Evolutionary conservation across 1,140 invertebrate genomes (phyloP).

Genomic region (Drosophila nebulosa): DNA sequence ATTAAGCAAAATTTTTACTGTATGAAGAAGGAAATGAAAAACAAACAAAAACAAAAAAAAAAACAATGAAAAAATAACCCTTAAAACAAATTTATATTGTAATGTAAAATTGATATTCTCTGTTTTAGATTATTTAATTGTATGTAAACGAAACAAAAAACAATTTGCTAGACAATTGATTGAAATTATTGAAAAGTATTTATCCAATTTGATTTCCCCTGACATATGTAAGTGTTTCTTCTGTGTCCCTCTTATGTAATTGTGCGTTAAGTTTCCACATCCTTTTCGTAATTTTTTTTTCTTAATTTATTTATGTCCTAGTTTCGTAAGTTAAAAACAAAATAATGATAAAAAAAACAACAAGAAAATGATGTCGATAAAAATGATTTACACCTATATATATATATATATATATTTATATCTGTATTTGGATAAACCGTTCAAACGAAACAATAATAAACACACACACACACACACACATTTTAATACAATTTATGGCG

Average conservation of each 20-base stretch:
- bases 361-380: not conserved
- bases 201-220: not conserved
- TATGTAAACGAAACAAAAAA: not conserved
- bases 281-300: conserved; percentile 10
- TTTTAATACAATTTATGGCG: conserved; percentile 22
- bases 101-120: conserved; percentile 19
- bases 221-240: conserved; percentile 29
- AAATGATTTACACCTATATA: not conserved
- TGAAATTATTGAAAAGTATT: conserved; percentile 70
- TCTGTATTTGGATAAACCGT: conserved; percentile 4
- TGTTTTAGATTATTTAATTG: conserved; percentile 17
- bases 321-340: conserved; percentile 31
- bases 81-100: conserved; percentile 31
- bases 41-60: conserved; percentile 18
- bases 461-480: not conserved
- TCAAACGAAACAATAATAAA: conserved; percentile 7
- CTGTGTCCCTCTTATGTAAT: conserved; percentile 12
- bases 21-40: not conserved
- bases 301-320: conserved; percentile 70
- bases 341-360: not conserved
- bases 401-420: not conserved
- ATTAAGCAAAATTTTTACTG: conserved; percentile 13
- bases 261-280: conserved; percentile 13
- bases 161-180: conserved; percentile 37
- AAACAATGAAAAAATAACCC: not conserved